These are phyloP conservation scores for Cotesia congregata DNA, from an alignment of 2,888 invertebrate species.

Conservation along the genomic window DNA sequence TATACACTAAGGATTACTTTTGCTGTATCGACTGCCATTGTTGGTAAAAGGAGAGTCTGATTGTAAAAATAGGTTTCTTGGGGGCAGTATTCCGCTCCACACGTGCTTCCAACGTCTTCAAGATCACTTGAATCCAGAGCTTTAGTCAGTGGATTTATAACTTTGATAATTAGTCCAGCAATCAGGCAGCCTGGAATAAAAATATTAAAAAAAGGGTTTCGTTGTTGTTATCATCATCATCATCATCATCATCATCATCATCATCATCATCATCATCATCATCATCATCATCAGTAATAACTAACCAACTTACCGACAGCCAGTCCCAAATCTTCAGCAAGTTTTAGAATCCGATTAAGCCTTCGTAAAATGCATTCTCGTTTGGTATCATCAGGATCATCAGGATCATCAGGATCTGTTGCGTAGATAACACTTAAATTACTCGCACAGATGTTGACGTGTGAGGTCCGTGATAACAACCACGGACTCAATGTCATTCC, in stretches of 20 bases:
- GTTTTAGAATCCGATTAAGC: constrained; percentile 62
- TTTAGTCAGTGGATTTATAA: constrained; percentile 52
- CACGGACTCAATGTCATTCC: constrained; percentile 61
- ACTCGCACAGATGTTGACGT: constrained; percentile 62
- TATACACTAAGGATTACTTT: constrained; percentile 62
- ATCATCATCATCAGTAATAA: not conserved
- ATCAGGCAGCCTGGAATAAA: constrained; percentile 56
- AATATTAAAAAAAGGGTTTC: not conserved
- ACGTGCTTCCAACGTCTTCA: constrained; percentile 57
- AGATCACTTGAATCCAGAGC: constrained; percentile 46
- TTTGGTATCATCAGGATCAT: constrained; percentile 65
- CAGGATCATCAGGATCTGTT: constrained; percentile 64
- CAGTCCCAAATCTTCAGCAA: constrained; percentile 66
- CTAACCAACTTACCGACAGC: constrained; percentile 57
- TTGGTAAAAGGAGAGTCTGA: constrained; percentile 56
- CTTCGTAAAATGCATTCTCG: constrained; percentile 64
- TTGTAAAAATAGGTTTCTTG: constrained; percentile 60
- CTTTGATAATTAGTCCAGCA: constrained; percentile 59
- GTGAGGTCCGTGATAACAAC: constrained; percentile 62
- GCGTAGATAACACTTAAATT: constrained; percentile 62
- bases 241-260: not conserved
- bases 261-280: not conserved
- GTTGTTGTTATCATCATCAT: not conserved
- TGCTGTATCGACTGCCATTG: constrained; percentile 57
- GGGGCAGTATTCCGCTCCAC: constrained; percentile 65